Conservation (phyloP, 2,888 invertebrate genomes). For the Aporophyla lueneburgensis region DNA sequence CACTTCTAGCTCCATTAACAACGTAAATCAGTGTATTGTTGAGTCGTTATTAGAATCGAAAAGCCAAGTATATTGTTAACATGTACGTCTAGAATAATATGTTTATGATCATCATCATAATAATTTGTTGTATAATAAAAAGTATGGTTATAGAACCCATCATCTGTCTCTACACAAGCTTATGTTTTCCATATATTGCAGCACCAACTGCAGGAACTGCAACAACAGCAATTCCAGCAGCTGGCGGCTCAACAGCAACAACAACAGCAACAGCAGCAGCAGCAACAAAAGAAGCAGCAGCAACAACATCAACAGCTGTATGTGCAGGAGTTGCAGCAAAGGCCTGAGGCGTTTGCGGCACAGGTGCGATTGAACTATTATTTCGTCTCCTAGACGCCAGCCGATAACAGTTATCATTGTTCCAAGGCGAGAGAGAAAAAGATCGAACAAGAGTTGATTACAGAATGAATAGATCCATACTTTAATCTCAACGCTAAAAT, state of each 20-base stretch:
- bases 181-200: slow-evolving; percentile 65
- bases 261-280: slow-evolving; percentile 78
- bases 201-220: slow-evolving; percentile 83
- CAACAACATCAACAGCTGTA: slow-evolving; percentile 78
- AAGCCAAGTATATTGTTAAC: slow-evolving; percentile 40
- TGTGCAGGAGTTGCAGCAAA: slow-evolving; percentile 79
- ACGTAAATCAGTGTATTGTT: slow-evolving; percentile 22
- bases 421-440: too few relatives aligned
- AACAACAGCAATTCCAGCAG: slow-evolving; percentile 76
- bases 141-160: slow-evolving; percentile 23
- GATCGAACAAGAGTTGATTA: too few relatives aligned
- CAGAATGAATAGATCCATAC: too few relatives aligned
- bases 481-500: background rate
- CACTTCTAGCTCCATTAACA: slow-evolving; percentile 31
- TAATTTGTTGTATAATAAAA: slow-evolving; percentile 24
- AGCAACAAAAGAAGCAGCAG: slow-evolving; percentile 76
- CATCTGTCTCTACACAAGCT: slow-evolving; percentile 47
- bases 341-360: slow-evolving; percentile 78
- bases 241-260: slow-evolving; percentile 76
- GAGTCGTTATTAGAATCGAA: slow-evolving; percentile 27
- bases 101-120: slow-evolving; percentile 22
- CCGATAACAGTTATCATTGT: too few relatives aligned
- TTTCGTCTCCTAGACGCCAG: too few relatives aligned
- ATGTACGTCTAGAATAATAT: slow-evolving; percentile 47
- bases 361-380: slow-evolving; percentile 68